A percentile compares a stretch with the other conserved stretches of the same genome.
Conservation (phyloP, 2,113 vertebrate species). For the Callipepla californica region DNA sequence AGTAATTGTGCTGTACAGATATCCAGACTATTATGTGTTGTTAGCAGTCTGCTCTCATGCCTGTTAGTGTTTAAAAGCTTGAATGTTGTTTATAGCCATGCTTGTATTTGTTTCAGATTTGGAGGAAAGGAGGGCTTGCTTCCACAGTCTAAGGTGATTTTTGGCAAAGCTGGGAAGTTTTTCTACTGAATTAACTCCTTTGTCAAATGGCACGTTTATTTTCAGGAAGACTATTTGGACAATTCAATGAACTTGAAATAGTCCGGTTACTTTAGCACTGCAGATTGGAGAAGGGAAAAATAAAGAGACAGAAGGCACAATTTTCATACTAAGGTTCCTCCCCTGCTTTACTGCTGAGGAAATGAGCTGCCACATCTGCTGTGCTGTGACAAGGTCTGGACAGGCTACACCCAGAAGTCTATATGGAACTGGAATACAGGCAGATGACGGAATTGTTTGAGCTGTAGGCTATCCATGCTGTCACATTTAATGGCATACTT, state of each 20-base stretch:
- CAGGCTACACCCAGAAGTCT: background rate
- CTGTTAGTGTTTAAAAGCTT: background rate
- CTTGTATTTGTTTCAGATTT: background rate
- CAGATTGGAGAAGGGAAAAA: background rate
- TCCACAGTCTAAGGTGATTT: background rate
- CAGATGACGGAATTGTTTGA: slow-evolving; percentile 38
- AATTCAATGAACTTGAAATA: background rate
- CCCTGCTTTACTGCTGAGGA: background rate
- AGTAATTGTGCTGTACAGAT: background rate
- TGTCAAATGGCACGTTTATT: slow-evolving; percentile 10
- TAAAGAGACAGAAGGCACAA: background rate
- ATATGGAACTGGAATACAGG: background rate
- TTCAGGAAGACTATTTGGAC: background rate
- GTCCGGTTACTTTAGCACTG: background rate
- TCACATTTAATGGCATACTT: background rate
- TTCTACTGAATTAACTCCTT: background rate
- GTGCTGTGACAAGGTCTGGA: slow-evolving; percentile 26
- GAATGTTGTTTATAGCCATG: background rate
- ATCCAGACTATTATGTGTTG: background rate
- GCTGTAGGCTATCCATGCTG: slow-evolving; percentile 6
- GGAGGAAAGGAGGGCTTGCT: background rate
- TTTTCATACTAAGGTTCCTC: slow-evolving; percentile 16
- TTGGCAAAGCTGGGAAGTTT: background rate
- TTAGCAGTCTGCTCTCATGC: background rate
- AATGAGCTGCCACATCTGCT: slow-evolving; percentile 45